Conservation (phyloP, 2,888 invertebrate species). For the Mythimna pallens region DNA sequence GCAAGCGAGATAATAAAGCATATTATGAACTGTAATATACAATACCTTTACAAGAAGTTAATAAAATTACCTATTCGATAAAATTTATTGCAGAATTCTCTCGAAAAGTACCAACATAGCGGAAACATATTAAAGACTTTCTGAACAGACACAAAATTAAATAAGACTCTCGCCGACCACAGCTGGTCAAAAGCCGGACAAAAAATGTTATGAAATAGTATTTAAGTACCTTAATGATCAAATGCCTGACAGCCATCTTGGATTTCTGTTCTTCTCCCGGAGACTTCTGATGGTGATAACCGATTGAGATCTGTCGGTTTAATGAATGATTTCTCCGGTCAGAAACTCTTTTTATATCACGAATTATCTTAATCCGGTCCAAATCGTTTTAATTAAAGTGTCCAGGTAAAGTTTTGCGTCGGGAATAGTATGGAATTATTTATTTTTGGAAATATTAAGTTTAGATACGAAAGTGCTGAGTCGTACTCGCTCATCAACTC, state of each 20-base stretch:
- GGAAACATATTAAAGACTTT: neutral
- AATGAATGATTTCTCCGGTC: constrained; percentile 69
- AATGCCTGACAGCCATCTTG: constrained; percentile 57
- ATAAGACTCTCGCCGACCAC: neutral
- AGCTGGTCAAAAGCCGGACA: neutral
- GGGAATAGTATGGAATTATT: constrained; percentile 68
- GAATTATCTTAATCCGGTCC: constrained; percentile 75
- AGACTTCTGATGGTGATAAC: constrained; percentile 28
- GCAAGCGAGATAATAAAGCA: neutral
- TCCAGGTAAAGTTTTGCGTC: constrained; percentile 68
- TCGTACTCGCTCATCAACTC: no score
- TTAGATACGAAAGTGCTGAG: neutral
- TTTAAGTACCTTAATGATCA: constrained; percentile 65
- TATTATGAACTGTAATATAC: no score
- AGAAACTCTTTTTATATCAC: constrained; percentile 79
- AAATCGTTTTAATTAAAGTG: constrained; percentile 80
- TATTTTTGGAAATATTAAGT: neutral
- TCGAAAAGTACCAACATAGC: neutral
- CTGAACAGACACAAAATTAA: neutral
- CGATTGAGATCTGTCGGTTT: constrained; percentile 46
- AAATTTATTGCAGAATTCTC: no score
- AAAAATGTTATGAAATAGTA: no score
- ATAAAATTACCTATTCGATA: neutral
- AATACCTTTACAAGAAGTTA: neutral
- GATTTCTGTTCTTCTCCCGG: constrained; percentile 1